Conservation (phyloP, 2,113 vertebrate species). For the Campylomormyrus numenius region DNA sequence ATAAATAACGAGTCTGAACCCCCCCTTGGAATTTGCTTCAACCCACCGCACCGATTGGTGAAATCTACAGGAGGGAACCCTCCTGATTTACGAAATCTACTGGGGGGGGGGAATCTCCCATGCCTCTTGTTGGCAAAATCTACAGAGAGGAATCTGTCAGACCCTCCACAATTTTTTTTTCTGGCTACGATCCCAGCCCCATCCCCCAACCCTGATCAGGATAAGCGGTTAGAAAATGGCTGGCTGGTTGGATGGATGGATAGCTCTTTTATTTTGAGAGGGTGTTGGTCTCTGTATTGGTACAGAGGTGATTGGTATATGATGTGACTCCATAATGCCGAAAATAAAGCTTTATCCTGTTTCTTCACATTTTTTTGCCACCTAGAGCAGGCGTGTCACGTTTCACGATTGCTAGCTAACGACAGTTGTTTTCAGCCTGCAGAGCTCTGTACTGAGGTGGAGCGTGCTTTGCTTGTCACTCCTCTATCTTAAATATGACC, state of each 20-base stretch:
- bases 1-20: too few relatives aligned
- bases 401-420: neutral
- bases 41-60: neutral
- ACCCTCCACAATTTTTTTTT: neutral
- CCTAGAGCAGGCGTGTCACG: too few relatives aligned
- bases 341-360: neutral
- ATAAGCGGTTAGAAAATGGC: neutral
- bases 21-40: too few relatives aligned
- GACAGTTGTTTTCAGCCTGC: neutral
- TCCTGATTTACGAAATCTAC: neutral
- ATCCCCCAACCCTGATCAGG: neutral
- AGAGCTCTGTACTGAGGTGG: neutral
- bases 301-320: neutral
- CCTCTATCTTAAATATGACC: neutral
- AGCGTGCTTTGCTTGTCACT: neutral
- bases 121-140: neutral
- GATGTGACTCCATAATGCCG: neutral
- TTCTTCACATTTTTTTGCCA: neutral
- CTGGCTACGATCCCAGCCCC: neutral
- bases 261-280: neutral
- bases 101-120: neutral
- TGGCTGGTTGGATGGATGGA: neutral
- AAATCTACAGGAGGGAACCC: neutral
- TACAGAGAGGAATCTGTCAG: neutral
- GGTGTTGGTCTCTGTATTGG: neutral